Percentiles rank a stretch among this genome's conserved stretches.
These are phyloP conservation scores for Arctopsyche grandis DNA, from an alignment of 1,140 invertebrate genomes.

Conservation along the genomic window DNA sequence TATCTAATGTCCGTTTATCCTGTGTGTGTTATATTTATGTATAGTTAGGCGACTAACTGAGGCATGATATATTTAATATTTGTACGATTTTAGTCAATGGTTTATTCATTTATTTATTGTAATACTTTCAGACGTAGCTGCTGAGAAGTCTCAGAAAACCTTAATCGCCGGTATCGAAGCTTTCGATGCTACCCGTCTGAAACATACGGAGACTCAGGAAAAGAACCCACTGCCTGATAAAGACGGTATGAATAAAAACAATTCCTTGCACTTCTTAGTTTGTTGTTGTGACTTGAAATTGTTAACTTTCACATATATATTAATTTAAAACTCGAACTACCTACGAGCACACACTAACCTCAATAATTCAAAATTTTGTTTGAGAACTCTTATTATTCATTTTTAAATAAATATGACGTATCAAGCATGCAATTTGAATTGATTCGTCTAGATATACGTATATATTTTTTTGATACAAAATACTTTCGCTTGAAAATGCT, in stretches of 20 bases:
- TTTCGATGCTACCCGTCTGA: slow-evolving; percentile 84
- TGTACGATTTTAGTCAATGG: too few relatives aligned
- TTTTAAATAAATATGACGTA: background rate
- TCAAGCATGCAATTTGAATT: background rate
- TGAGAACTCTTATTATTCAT: background rate
- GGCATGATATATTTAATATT: too few relatives aligned
- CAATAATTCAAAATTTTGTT: too few relatives aligned
- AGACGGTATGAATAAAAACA: slow-evolving; percentile 76
- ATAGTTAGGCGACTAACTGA: too few relatives aligned
- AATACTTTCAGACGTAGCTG: slow-evolving; percentile 78
- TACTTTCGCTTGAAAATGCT: background rate
- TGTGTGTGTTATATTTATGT: too few relatives aligned
- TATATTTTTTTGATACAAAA: background rate
- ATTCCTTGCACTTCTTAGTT: background rate
- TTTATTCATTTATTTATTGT: background rate
- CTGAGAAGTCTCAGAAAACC: slow-evolving; percentile 87
- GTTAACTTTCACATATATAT: background rate
- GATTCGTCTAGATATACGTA: background rate
- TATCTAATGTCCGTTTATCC: too few relatives aligned
- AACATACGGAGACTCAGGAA: slow-evolving; percentile 92
- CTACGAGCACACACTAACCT: too few relatives aligned
- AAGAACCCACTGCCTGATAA: slow-evolving; percentile 94
- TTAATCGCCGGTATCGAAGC: slow-evolving; percentile 85
- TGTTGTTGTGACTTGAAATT: background rate
- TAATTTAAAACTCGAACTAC: too few relatives aligned